These are phyloP conservation scores for Falco punctatus DNA, from an alignment of 2,113 vertebrate species.

Conservation along the genomic window DNA sequence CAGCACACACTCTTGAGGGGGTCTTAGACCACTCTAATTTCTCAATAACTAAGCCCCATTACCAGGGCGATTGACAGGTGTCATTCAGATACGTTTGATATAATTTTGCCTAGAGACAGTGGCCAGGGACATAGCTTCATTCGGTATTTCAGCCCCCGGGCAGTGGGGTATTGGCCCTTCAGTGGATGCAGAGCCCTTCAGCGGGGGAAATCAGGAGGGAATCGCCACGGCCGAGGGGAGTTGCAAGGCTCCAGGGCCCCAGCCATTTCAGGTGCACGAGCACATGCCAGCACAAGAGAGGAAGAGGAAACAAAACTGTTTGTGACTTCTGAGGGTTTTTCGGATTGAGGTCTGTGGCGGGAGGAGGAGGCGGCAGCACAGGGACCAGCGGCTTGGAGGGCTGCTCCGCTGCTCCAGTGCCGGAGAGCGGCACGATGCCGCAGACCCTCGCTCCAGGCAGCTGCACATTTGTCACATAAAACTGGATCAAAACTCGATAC, in stretches of 20 bases:
- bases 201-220: not conserved
- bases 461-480: not conserved
- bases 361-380: not conserved
- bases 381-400: not conserved
- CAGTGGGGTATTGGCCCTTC: no score
- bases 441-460: not conserved
- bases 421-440: fast-evolving
- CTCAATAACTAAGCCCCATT: not conserved
- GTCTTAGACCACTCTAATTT: not conserved
- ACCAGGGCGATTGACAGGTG: not conserved
- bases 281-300: not conserved
- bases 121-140: not conserved
- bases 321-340: not conserved
- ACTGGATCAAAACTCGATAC: fast-evolving
- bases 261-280: not conserved
- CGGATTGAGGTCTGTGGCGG: not conserved
- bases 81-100: fast-evolving
- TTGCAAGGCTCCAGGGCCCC: not conserved
- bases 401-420: fast-evolving
- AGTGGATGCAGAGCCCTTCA: not conserved
- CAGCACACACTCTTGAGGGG: not conserved
- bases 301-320: not conserved
- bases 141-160: not conserved
- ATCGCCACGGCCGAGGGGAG: not conserved
- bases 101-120: not conserved